Evolutionary conservation across 2,113 vertebrate species (phyloP), one percentile per base, ranked within the genome.

Genomic region (Chaenocephalus aceratus): DNA sequence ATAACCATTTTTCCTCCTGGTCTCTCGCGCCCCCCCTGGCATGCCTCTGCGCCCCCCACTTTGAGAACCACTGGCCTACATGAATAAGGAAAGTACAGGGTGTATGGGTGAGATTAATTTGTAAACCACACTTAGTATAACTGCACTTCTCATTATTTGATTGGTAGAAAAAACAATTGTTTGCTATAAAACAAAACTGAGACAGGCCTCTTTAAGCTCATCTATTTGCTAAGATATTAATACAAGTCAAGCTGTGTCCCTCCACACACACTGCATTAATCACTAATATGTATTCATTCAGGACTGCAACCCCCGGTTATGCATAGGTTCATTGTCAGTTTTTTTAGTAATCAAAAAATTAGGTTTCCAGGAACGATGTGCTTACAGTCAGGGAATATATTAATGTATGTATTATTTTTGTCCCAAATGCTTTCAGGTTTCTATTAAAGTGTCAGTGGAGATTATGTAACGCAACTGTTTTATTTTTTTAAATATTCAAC

Each of bases 381-480:
- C 79, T 65, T 69, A 70, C 79, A 46, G 14, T 62, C 54, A 21
- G 30, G 26, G 26, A 26, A 26, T 26, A 26, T 26, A 26, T 26
- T 2, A 26, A 26, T 26, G 26, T 26, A 26, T 26, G 26, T 26
- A 26, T 26, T 26, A 26, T 26, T n/a, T 73, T 67, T 56, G 2
- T 21, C 9, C 23, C 56, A 21, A 58, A 58, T 11, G 59, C 15
- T 48, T 68, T 44, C 51, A 68, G 49, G 59, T 59, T 51, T 58
- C 52, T 52, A 75, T 75, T 54, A 41, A 65, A 75, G 46, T 64
- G 76, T 75, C 76, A 65, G 52, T 16, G 30, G 65, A 70, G 11
- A 72, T 80, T 54, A 70, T 2, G 8, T 6, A 36, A 48, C 30
- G 0, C 26, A 26, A 2, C 26, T 26, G 26, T 26, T 26, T 26